These are phyloP conservation scores for Heliconius cydno DNA, from an alignment of 2,888 invertebrate genomes.

Conservation along the genomic window DNA sequence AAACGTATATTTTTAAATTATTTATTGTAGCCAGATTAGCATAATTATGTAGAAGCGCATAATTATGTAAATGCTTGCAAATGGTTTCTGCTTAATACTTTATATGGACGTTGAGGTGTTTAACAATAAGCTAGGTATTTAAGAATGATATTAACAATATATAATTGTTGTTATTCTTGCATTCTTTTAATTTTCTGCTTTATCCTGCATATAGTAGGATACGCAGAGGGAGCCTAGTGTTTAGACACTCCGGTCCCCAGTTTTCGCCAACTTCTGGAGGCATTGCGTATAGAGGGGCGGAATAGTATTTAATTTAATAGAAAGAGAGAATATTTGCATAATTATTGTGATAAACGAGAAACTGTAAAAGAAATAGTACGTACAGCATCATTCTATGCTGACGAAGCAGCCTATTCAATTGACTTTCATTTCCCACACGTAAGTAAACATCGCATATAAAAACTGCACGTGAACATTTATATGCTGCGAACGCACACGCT, in stretches of 20 bases:
- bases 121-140: constrained; percentile 3
- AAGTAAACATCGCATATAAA: constrained; percentile 52
- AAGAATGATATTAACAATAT: background rate
- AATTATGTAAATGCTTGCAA: constrained; percentile 40
- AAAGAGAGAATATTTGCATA: constrained; percentile 22
- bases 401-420: constrained; percentile 44
- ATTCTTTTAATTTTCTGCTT: too few relatives aligned
- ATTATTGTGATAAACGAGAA: constrained; percentile 32
- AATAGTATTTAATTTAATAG: constrained; percentile 22
- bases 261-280: too few relatives aligned
- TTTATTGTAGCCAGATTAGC: constrained; percentile 25
- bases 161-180: background rate
- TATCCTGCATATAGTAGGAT: too few relatives aligned
- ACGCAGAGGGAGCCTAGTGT: too few relatives aligned
- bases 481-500: constrained; percentile 52
- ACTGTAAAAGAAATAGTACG: constrained; percentile 39
- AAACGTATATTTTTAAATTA: constrained; percentile 4
- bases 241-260: too few relatives aligned
- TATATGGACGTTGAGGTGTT: constrained; percentile 6
- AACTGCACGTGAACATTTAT: constrained; percentile 47
- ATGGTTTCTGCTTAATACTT: constrained; percentile 29
- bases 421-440: constrained; percentile 53
- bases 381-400: constrained; percentile 30
- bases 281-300: too few relatives aligned
- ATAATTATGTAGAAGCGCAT: constrained; percentile 35